Percentiles rank a stretch among this genome's conserved stretches.
These are phyloP conservation scores for Monomorium pharaonis DNA, from an alignment of 1,140 invertebrate species.

Conservation along the genomic window DNA sequence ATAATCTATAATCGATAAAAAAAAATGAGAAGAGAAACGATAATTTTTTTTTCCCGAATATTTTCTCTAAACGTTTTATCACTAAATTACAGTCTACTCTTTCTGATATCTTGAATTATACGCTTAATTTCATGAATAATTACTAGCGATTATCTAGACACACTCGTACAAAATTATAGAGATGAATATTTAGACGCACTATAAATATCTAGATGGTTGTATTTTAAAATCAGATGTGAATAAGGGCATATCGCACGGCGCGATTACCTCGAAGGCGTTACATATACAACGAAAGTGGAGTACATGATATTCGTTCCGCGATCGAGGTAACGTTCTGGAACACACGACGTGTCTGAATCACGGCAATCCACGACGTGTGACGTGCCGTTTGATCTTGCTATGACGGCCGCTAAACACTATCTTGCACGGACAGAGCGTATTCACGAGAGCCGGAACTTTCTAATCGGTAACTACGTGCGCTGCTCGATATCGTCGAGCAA, in stretches of 20 bases:
- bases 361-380: constrained; percentile 35
- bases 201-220: neutral
- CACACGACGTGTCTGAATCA: constrained; percentile 38
- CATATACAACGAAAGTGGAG: constrained; percentile 30
- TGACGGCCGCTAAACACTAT: constrained; percentile 40
- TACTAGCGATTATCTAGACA: neutral
- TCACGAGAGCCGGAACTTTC: constrained; percentile 41
- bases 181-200: neutral
- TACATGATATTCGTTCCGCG: constrained; percentile 23
- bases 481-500: constrained; percentile 44
- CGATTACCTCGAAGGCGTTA: constrained; percentile 19
- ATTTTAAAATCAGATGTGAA: neutral
- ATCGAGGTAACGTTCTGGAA: constrained; percentile 42
- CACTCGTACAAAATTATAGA: neutral
- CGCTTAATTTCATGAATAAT: neutral
- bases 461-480: constrained; percentile 51
- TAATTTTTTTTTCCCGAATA: neutral
- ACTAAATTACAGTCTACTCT: neutral
- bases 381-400: constrained; percentile 56
- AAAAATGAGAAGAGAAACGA: neutral
- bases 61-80: neutral
- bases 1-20: neutral
- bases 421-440: constrained; percentile 34
- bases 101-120: neutral
- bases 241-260: constrained; percentile 4